Conservation (phyloP, 1,140 invertebrate genomes). For the Acromyrmex echinatior region DNA sequence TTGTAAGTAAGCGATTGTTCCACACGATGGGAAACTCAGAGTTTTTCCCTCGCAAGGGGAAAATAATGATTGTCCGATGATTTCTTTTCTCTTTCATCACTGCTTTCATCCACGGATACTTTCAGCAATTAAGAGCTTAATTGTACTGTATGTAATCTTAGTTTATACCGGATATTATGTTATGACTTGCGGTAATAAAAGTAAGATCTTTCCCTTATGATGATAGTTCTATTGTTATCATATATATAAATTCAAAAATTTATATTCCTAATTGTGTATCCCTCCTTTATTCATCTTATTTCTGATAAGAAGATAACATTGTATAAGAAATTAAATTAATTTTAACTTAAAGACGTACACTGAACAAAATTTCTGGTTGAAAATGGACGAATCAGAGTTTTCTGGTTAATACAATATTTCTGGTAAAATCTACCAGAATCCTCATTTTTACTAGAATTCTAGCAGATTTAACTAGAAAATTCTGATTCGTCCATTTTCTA, state of each 20-base stretch:
- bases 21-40: constrained; percentile 40
- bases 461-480: too few relatives aligned
- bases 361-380: too few relatives aligned
- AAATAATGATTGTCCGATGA: neutral
- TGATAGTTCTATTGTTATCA: neutral
- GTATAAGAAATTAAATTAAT: too few relatives aligned
- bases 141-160: constrained; percentile 3
- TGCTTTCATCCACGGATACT: neutral
- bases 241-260: neutral
- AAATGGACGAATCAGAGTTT: too few relatives aligned
- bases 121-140: constrained; percentile 37
- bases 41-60: constrained; percentile 19
- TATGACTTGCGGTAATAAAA: neutral
- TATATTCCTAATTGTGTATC: neutral
- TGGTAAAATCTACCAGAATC: too few relatives aligned
- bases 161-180: neutral
- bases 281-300: neutral
- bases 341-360: too few relatives aligned
- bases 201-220: neutral
- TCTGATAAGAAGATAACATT: too few relatives aligned
- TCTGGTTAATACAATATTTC: too few relatives aligned
- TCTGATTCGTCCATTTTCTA: too few relatives aligned
- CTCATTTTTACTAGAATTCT: too few relatives aligned
- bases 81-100: constrained; percentile 15
- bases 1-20: constrained; percentile 54